Evolutionary conservation across 2,797 vertebrate genomes (phyloP).

Genomic region (Gymnoscopelus braueri): DNA sequence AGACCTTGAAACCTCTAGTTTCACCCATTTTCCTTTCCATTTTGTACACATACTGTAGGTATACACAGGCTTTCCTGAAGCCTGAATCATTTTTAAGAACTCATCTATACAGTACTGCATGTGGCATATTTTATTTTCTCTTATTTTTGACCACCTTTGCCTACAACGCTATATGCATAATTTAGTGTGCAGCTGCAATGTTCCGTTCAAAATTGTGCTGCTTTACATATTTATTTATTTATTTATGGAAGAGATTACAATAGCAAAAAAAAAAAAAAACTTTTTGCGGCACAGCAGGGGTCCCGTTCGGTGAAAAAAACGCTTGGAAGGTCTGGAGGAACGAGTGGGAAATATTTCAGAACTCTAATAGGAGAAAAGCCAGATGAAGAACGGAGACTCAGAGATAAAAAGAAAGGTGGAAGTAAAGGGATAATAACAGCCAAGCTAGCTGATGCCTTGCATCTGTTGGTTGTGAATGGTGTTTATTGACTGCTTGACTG

Average conservation of each 20-base stretch:
- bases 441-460: neutral
- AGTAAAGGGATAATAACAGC: neutral
- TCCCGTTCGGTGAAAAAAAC: no score
- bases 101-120: no score
- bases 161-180: constrained; percentile 4
- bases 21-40: constrained; percentile 42
- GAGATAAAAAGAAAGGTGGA: neutral
- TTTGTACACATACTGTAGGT: constrained; percentile 54
- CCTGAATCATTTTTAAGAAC: no score
- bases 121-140: constrained; percentile 16
- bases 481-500: neutral
- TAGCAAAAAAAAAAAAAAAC: no score
- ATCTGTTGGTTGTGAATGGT: neutral
- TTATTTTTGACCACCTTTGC: constrained; percentile 22
- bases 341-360: neutral
- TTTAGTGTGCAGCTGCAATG: neutral
- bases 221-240: no score
- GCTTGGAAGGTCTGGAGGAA: neutral
- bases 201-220: no score
- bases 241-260: no score
- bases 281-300: no score
- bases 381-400: constrained; percentile 6
- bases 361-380: constrained; percentile 1
- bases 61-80: no score
- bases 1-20: constrained; percentile 36